Base-by-base conservation (phyloP, 2,797 vertebrate species). In the Falco cherrug region DNA sequence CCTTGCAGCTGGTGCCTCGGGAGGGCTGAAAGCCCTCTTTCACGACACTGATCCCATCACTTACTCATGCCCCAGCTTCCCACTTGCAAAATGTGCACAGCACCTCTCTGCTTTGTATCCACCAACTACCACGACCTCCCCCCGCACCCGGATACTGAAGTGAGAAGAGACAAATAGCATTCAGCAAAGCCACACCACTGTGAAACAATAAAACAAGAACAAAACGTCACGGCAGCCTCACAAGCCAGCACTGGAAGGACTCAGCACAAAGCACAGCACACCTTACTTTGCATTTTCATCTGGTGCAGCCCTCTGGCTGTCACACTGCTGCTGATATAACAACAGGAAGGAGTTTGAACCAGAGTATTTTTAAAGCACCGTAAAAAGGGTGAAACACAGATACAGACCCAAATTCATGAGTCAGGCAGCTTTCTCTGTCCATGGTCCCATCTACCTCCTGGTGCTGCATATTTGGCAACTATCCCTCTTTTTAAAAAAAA, bases 1-100 rank as follows among this genome's bases (percentile, higher is more conserved):
- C 39, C 63, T 48, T 0, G 1, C 31, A n/a, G 35, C 9, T 1
- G 1, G 25, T 39, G n/a, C 50, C 41, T 67, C 3, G 1, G 37
- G 21, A 65, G 48, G 75, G 45, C 54, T 64, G 37, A 41, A 71
- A 54, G 21, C 7, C 11, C 25, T 84, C 71, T 60, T 57, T 10
- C 51, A 35, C 2, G 8, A 31, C 57, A 33, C 2, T 0, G 1
- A 37, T 29, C 64, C 71, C 65, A 59, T 4, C 63, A 9, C 26
- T 41, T 18, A 14, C 31, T 60, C 13, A 1, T 1, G 3, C 5
- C 51, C 25, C 59, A 12, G 13, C 1, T 47, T 25, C 47, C 29
- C 18, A 5, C 33, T 24, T 67, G 35, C 48, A 48, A 47, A 54
- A 47, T 0, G 1, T 0, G 13, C 54, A 48, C 26, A 85, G 28